A percentile compares a stretch with the other conserved stretches of the same genome.
These are phyloP conservation scores for Scolopax rusticola DNA, from an alignment of 2,797 vertebrate species.

Conservation along the genomic window DNA sequence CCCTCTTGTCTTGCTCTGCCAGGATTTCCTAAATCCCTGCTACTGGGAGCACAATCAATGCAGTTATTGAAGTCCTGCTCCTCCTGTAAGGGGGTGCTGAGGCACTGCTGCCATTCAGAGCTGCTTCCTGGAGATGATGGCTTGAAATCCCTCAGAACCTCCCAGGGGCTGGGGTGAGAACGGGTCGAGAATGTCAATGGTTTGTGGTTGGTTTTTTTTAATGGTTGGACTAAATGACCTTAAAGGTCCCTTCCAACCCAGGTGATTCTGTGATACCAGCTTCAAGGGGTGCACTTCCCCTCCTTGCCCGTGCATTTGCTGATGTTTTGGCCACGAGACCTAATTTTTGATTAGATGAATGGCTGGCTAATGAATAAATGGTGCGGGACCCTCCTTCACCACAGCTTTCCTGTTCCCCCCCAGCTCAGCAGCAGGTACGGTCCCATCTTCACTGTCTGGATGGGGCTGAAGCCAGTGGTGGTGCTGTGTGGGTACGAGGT, in stretches of 20 bases:
- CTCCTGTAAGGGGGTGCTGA: not conserved
- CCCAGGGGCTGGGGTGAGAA: not conserved
- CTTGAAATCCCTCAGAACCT: not conserved
- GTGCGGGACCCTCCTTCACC: not conserved
- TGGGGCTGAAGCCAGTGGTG: constrained; percentile 14
- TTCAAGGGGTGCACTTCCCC: accelerated
- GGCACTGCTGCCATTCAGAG: not conserved
- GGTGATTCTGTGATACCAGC: too few species aligned
- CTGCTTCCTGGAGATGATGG: not conserved
- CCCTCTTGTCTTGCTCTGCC: not conserved
- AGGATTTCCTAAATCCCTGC: not conserved
- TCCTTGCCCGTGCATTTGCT: not conserved
- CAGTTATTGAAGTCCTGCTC: not conserved
- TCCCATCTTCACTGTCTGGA: constrained; percentile 55
- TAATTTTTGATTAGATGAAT: accelerated
- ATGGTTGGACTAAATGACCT: too few species aligned
- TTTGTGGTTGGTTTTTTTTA: too few species aligned
- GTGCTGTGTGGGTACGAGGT: constrained; percentile 52
- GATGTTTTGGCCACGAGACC: accelerated
- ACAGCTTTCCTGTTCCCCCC: not conserved
- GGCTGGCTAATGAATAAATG: too few species aligned
- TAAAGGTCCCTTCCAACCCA: too few species aligned
- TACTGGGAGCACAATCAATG: too few species aligned
- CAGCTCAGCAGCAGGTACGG: constrained; percentile 48
- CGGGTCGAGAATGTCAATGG: accelerated